Conservation (phyloP, 2,888 invertebrate species). For the Bombylius major region DNA sequence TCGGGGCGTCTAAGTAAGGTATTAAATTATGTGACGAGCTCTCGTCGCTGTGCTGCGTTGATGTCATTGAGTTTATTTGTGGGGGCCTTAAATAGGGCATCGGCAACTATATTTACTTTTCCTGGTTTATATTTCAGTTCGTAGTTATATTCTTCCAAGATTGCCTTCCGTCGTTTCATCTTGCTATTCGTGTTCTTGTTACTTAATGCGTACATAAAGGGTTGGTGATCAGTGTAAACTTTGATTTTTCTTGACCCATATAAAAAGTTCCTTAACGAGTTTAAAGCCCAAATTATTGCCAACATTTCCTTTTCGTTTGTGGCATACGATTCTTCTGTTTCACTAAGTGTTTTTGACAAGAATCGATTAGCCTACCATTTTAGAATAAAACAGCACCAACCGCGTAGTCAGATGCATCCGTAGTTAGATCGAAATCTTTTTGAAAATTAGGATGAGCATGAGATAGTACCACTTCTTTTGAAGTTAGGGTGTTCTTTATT, state of each 20-base stretch:
- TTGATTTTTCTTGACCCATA: not conserved
- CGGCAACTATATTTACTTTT: constrained; percentile 9
- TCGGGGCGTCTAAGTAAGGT: not conserved
- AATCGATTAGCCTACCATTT: constrained; percentile 21
- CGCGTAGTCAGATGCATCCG: constrained; percentile 23
- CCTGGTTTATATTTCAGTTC: constrained; percentile 9
- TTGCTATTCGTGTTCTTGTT: constrained; percentile 13
- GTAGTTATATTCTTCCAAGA: constrained; percentile 11
- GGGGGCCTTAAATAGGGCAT: constrained; percentile 7
- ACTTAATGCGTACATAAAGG: constrained; percentile 13
- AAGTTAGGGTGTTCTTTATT: constrained; percentile 7
- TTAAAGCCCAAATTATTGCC: constrained; percentile 5
- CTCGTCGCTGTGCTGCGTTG: constrained; percentile 4
- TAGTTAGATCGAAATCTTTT: constrained; percentile 14
- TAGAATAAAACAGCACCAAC: constrained; percentile 22
- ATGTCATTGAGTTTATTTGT: not conserved
- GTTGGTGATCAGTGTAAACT: constrained; percentile 13
- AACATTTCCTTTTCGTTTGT: constrained; percentile 23
- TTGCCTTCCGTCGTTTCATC: constrained; percentile 12
- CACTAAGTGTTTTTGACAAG: constrained; percentile 21
- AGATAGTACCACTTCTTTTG: constrained; percentile 8
- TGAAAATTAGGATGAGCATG: constrained; percentile 16
- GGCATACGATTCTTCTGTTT: constrained; percentile 20
- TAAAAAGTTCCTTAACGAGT: not conserved
- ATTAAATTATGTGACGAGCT: constrained; percentile 7